A percentile compares a stretch with the other conserved stretches of the same genome.
phyloP scores from a whole-genome alignment of 2,113 vertebrate genomes.

The Pteropus alecto region DNA sequence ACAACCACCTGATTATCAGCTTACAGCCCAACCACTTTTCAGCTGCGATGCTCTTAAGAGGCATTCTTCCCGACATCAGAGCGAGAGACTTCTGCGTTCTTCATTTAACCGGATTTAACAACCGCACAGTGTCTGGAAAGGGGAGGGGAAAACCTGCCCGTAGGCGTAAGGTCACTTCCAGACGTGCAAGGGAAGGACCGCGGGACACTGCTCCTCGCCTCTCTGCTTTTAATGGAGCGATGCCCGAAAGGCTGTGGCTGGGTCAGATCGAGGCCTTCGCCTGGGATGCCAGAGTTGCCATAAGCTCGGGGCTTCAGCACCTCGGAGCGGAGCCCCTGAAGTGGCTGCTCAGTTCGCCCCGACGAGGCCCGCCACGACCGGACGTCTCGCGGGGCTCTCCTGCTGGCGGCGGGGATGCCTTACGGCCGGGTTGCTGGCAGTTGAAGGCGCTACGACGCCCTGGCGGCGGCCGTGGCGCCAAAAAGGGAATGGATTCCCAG shows the following conservation, averaged over 20 bases:
- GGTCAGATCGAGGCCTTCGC: neutral
- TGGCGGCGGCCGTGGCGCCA: neutral
- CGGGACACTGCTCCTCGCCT: neutral
- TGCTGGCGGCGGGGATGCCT: neutral
- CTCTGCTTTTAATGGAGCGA: neutral
- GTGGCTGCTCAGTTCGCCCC: neutral
- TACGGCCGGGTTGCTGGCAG: rapidly evolving
- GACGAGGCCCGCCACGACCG: neutral
- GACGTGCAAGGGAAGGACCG: neutral
- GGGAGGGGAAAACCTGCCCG: neutral
- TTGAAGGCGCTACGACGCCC: neutral
- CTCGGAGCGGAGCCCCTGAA: neutral
- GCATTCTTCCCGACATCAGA: neutral
- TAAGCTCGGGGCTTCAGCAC: neutral
- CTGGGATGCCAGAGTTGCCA: neutral
- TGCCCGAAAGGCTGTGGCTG: neutral
- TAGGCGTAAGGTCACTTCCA: neutral
- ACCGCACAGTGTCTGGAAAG: neutral
- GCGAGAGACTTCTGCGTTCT: neutral
- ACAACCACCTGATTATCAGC: constrained; percentile 82
- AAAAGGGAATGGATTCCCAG: neutral
- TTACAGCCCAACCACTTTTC: constrained; percentile 78
- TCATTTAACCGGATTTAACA: constrained; percentile 35
- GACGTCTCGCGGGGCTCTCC: neutral
- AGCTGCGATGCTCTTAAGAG: constrained; percentile 65